Percentiles rank a stretch among this genome's conserved stretches.
phyloP scores from a whole-genome alignment of 2,113 vertebrate genomes.

The Saimiri boliviensis region DNA sequence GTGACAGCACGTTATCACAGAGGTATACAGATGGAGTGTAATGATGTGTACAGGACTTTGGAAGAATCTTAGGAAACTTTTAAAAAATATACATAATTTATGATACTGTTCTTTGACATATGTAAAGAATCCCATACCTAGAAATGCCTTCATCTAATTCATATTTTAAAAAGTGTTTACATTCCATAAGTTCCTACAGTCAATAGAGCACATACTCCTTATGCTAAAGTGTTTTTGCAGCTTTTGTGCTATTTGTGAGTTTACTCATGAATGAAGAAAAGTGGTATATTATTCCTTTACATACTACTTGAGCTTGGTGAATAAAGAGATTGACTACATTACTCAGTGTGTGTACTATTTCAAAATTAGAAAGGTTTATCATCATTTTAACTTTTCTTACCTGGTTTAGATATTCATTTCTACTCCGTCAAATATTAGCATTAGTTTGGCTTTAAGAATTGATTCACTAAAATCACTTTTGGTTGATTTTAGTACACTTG shows the following conservation, averaged over 20 bases:
- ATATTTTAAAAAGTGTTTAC: slow-evolving; percentile 26
- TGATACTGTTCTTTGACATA: slow-evolving; percentile 20
- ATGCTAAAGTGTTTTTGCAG: neutral
- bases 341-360: neutral
- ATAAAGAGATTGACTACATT: neutral
- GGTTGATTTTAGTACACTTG: slow-evolving; percentile 43
- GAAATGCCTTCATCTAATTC: slow-evolving; percentile 47
- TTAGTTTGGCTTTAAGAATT: slow-evolving; percentile 44
- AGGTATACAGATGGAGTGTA: neutral
- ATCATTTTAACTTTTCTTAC: slow-evolving; percentile 9
- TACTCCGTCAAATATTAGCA: slow-evolving; percentile 47
- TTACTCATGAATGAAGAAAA: neutral
- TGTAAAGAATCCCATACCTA: slow-evolving; percentile 26
- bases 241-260: neutral
- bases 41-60: neutral
- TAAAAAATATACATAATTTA: slow-evolving; percentile 48
- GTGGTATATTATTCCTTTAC: neutral
- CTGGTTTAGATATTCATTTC: neutral
- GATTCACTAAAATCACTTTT: slow-evolving; percentile 43
- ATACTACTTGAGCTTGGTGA: neutral
- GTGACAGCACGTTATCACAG: neutral
- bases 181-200: neutral
- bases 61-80: slow-evolving; percentile 47
- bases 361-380: slow-evolving; percentile 14
- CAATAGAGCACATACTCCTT: neutral